Evolutionary conservation across 2,888 invertebrate species (phyloP).

Genomic region (Dendrolimus houi): DNA sequence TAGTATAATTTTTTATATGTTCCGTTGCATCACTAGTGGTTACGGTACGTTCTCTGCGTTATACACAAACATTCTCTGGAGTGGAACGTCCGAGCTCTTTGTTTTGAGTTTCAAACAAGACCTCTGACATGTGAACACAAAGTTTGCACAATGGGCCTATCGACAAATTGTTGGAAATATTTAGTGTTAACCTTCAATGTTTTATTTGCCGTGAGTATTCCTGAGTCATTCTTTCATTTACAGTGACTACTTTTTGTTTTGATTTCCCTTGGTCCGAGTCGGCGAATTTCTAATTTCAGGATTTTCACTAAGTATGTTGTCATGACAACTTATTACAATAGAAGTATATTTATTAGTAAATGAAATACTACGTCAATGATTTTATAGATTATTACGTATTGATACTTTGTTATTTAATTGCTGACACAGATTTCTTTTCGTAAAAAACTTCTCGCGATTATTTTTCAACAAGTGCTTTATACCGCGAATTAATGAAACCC

Average conservation of each 20-base stretch:
- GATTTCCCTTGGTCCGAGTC: conserved; percentile 18
- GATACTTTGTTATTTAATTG: too few relatives aligned
- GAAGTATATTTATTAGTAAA: conserved; percentile 9
- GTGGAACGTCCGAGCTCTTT: conserved; percentile 62
- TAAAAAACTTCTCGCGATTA: conserved; percentile 5
- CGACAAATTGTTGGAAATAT: conserved; percentile 71
- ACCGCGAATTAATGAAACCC: conserved; percentile 2
- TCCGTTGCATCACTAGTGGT: conserved; percentile 45
- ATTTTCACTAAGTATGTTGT: conserved; percentile 31
- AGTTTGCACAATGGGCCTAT: conserved; percentile 53
- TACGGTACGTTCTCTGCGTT: conserved; percentile 24
- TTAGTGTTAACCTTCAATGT: conserved; percentile 66
- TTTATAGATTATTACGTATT: too few relatives aligned
- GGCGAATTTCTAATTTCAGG: conserved; percentile 16
- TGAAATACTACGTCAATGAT: too few relatives aligned
- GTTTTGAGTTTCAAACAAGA: conserved; percentile 60
- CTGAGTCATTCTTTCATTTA: conserved; percentile 11
- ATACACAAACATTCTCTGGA: conserved; percentile 56
- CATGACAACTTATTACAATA: conserved; percentile 46
- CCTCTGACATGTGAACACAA: conserved; percentile 59
- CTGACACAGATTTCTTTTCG: not conserved
- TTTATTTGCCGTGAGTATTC: conserved; percentile 62
- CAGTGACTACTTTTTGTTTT: conserved; percentile 20
- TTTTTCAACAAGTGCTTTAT: not conserved
- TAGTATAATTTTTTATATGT: conserved; percentile 50